Evolutionary conservation across 2,113 vertebrate genomes (phyloP).

Genomic region (Gobiocypris rarus): DNA sequence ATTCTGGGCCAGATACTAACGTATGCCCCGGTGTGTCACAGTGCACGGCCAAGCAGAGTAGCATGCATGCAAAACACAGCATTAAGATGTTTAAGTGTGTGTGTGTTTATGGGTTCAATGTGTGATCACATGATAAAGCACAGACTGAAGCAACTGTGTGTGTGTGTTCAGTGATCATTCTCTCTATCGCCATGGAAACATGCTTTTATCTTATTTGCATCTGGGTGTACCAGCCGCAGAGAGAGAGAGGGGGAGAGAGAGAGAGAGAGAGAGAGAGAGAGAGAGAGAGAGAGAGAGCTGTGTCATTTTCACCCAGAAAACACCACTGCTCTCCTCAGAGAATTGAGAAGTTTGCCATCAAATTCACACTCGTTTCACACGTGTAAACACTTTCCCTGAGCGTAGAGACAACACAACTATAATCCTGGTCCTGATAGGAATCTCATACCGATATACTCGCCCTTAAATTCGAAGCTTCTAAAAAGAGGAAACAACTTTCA

Average conservation of each 20-base stretch:
- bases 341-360: neutral
- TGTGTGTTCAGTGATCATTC: slow-evolving; percentile 30
- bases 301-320: slow-evolving; percentile 24
- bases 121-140: slow-evolving; percentile 35
- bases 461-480: neutral
- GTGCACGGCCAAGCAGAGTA: slow-evolving; percentile 37
- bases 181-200: slow-evolving; percentile 52
- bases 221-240: slow-evolving; percentile 29
- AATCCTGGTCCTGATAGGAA: neutral
- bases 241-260: slow-evolving; percentile 12
- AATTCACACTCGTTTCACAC: neutral
- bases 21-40: slow-evolving; percentile 45
- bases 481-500: slow-evolving; percentile 70
- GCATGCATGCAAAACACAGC: slow-evolving; percentile 28
- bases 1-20: slow-evolving; percentile 69
- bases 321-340: slow-evolving; percentile 14
- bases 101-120: slow-evolving; percentile 38
- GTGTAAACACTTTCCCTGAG: neutral
- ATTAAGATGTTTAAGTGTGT: slow-evolving; percentile 7
- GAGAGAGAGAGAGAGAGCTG: slow-evolving; percentile 22
- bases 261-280: slow-evolving; percentile 11
- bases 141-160: neutral
- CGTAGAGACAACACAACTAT: neutral
- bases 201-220: slow-evolving; percentile 56
- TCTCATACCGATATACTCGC: neutral